A percentile compares a stretch with the other conserved stretches of the same genome.
Conservation (phyloP, 23 tunicate genomes). For the Ascidia mentula region DNA sequence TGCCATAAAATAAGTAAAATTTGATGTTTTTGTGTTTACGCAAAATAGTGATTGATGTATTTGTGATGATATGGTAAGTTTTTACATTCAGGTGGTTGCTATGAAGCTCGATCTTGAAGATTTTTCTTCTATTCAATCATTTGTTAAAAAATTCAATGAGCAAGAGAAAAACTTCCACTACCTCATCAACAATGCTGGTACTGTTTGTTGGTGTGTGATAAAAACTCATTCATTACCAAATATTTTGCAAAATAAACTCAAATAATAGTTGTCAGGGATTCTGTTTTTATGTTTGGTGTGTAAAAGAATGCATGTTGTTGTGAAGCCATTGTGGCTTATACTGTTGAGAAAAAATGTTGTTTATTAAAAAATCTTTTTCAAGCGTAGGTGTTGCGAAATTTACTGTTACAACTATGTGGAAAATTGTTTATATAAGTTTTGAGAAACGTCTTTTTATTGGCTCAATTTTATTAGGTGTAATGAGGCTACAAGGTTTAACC, state of each 20-base stretch:
- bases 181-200: conserved; percentile 52
- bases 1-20: no score
- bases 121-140: conserved; percentile 24
- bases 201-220: no score
- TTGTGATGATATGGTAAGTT: not conserved
- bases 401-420: not conserved
- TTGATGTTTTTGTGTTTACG: not conserved
- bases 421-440: no score
- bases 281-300: no score
- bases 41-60: no score
- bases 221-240: no score
- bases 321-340: no score
- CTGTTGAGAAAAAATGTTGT: no score
- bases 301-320: no score
- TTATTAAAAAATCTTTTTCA: no score
- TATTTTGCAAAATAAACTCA: no score
- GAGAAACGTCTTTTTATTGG: not conserved
- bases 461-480: not conserved
- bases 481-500: conserved; percentile 18
- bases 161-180: conserved; percentile 25
- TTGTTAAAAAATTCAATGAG: conserved; percentile 14
- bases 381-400: not conserved
- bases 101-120: conserved; percentile 37
- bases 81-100: conserved; percentile 11
- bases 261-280: no score